Evolutionary conservation across 2,113 vertebrate genomes (phyloP).

Genomic region (Daboia siamensis): DNA sequence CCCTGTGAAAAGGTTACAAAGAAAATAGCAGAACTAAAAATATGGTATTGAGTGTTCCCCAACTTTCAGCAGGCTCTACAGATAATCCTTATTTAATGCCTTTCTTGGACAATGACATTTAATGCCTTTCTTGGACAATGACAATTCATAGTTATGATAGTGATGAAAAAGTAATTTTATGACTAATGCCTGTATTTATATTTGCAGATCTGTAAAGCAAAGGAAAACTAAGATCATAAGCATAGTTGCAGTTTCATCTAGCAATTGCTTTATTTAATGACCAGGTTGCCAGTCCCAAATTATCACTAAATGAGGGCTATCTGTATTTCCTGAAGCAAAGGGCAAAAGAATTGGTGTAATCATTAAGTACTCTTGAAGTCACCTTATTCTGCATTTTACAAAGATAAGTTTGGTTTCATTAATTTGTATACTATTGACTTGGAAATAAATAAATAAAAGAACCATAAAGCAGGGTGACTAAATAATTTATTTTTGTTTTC

Average conservation of each 20-base stretch:
- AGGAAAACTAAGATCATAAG: not conserved
- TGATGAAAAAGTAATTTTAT: not conserved
- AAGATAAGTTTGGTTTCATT: conserved; percentile 23
- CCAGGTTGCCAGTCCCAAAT: not conserved
- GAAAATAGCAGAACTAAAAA: conserved; percentile 33
- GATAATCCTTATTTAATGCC: not conserved
- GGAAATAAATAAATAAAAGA: conserved; percentile 28
- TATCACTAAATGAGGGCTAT: not conserved
- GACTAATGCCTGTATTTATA: not conserved
- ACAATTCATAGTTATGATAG: not conserved
- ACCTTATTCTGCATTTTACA: not conserved
- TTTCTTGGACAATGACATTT: not conserved
- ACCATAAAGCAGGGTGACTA: conserved; percentile 30
- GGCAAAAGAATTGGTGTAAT: conserved; percentile 27
- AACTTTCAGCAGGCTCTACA: not conserved
- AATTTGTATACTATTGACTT: conserved; percentile 29
- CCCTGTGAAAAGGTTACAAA: not conserved
- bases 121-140: not conserved
- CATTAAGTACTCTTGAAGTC: conserved; percentile 28
- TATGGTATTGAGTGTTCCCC: rapidly evolving
- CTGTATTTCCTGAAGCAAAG: conserved; percentile 26
- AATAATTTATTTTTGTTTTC: conserved; percentile 46
- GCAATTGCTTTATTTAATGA: not conserved
- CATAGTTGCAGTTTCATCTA: not conserved
- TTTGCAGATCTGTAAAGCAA: not conserved